These are phyloP conservation scores for Lepidurus packardi DNA, from an alignment of 1,140 invertebrate species.

Conservation along the genomic window DNA sequence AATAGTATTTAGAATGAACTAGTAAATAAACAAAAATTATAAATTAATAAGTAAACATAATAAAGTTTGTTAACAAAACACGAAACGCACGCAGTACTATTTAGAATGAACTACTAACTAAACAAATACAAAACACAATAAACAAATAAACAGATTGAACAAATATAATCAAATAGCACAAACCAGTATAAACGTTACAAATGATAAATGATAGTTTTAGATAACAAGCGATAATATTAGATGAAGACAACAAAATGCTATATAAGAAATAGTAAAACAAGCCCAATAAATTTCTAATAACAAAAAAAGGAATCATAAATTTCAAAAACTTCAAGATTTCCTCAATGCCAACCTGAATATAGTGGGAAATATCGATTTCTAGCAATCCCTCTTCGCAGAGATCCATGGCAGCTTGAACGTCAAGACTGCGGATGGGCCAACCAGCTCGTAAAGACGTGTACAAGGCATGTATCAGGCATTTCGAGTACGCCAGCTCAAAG, in stretches of 20 bases:
- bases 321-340: background rate
- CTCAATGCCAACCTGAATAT: conserved; percentile 48
- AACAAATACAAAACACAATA: too few relatives aligned
- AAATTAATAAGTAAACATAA: too few relatives aligned
- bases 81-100: too few relatives aligned
- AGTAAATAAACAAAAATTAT: too few relatives aligned
- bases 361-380: conserved; percentile 67
- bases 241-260: too few relatives aligned
- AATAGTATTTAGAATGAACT: background rate
- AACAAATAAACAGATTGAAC: conserved; percentile 36
- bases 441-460: conserved; percentile 59
- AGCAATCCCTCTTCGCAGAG: conserved; percentile 64
- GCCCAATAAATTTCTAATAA: background rate
- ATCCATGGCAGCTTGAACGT: conserved; percentile 66
- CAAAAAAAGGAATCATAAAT: conserved; percentile 28
- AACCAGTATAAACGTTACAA: too few relatives aligned
- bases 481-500: conserved; percentile 56
- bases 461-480: conserved; percentile 61
- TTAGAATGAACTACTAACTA: too few relatives aligned
- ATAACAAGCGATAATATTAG: too few relatives aligned
- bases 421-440: conserved; percentile 53
- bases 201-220: too few relatives aligned
- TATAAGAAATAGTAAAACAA: too few relatives aligned
- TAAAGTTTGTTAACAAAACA: too few relatives aligned
- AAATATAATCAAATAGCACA: conserved; percentile 31